Evolutionary conservation across 2,888 invertebrate genomes (phyloP).

Genomic region (Drosophila paranaensis): DNA sequence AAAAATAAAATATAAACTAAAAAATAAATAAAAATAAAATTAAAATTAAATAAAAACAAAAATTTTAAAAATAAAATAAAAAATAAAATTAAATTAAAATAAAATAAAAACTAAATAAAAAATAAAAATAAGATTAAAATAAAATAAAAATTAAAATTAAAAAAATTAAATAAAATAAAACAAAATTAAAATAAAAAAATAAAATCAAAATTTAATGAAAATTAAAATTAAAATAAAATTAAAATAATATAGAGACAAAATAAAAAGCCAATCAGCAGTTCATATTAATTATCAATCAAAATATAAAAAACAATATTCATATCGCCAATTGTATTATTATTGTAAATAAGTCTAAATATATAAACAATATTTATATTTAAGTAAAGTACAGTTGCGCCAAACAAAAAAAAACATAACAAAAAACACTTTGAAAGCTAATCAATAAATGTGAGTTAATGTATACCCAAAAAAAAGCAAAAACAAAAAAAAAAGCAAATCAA

Average conservation of each 20-base stretch:
- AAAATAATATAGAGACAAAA: too few relatives aligned
- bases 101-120: too few relatives aligned
- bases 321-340: conserved; percentile 47
- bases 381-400: conserved; percentile 58
- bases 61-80: too few relatives aligned
- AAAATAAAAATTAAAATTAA: not conserved
- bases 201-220: not conserved
- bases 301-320: conserved; percentile 45
- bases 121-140: too few relatives aligned
- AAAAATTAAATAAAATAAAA: too few relatives aligned
- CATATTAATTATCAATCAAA: conserved; percentile 11
- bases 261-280: conserved; percentile 7
- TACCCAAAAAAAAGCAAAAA: conserved; percentile 34
- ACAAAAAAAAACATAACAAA: conserved; percentile 15
- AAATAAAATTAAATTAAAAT: not conserved
- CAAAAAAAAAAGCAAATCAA: not conserved
- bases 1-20: too few relatives aligned
- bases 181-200: not conserved
- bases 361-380: conserved; percentile 8
- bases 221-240: not conserved
- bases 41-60: too few relatives aligned
- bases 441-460: conserved; percentile 68
- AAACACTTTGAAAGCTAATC: conserved; percentile 45
- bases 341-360: conserved; percentile 44
- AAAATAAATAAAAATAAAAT: too few relatives aligned